Evolutionary conservation across 2,797 vertebrate genomes (phyloP), one percentile per base, ranked within the genome.

Genomic region (Peromyscus nudipes): DNA sequence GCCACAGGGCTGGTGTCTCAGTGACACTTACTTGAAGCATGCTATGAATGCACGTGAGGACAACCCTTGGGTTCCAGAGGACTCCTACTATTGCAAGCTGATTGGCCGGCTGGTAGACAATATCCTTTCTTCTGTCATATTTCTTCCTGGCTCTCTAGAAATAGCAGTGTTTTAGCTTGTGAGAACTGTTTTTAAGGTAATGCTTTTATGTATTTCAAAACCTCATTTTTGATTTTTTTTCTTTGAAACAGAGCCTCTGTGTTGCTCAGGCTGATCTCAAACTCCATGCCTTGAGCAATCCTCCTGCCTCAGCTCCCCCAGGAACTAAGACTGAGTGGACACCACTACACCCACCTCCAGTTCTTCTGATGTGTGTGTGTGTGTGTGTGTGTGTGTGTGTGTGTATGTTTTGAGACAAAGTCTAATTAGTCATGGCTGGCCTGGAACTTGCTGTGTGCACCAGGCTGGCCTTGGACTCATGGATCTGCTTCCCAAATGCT

Each of bases 51-150:
- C 99, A 27, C 98, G 99, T 57, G 99, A 99, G 91, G 99, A 99
- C 77, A 99, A 99, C 77, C 98, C 99, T 0, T 99, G 99, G 99
- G 98, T 99, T 88, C 99, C 99, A 5, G 99, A 99, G n/a, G 99
- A 99, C 97, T 99, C 99, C 71, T 99, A 99, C 98, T 99, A 99
- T 98, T 99, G 99, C 99, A 99, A 99, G 98, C 99, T 99, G 92
- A 99, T 99, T 97, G 99, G 99, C 83, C 99, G 99, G 97, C 99
- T 99, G 17, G 99, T 99, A 85, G 99, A 99, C 98, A 99, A 99
- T 99, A 99, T 99, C 99, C 99, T 99, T 99, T 92, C 90, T 57
- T 75, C n/a, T 69, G 3, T 95, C 40, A 43, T 85, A 73, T 95
- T 83, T 17, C 27, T 60, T 60, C 37, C 57, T 90, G 19, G 49